phyloP scores from a whole-genome alignment of 2,797 vertebrate species.

The Cyclura pinguis region DNA sequence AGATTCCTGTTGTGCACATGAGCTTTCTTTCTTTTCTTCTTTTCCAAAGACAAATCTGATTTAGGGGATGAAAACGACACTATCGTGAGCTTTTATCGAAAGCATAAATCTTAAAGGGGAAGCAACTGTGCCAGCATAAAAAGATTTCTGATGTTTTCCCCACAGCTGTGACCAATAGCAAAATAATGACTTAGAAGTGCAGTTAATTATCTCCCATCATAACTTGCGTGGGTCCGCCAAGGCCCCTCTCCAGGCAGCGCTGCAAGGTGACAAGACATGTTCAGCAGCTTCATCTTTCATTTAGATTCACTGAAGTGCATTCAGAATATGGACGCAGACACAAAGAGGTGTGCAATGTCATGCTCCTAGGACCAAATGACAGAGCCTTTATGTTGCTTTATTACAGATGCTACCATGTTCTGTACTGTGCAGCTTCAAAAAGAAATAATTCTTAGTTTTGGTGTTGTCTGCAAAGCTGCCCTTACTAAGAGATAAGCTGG shows the following conservation, averaged over 20 bases:
- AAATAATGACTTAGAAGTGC: constrained; percentile 64
- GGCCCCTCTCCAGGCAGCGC: constrained; percentile 54
- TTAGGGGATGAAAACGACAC: constrained; percentile 78
- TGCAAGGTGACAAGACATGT: constrained; percentile 71
- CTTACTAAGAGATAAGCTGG: neutral
- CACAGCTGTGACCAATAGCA: constrained; percentile 62
- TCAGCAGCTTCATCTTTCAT: constrained; percentile 45
- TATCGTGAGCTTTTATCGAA: constrained; percentile 73
- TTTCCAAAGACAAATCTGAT: constrained; percentile 72
- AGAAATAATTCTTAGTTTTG: neutral
- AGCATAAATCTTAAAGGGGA: constrained; percentile 73
- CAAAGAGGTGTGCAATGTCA: constrained; percentile 70
- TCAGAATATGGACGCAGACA: constrained; percentile 69
- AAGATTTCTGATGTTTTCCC: constrained; percentile 61
- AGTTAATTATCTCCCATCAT: constrained; percentile 68
- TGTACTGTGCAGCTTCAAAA: neutral
- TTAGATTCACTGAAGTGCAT: constrained; percentile 55
- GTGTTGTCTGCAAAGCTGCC: neutral
- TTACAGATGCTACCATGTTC: constrained; percentile 8
- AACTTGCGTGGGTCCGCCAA: constrained; percentile 53
- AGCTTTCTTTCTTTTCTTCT: constrained; percentile 51
- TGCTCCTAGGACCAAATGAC: constrained; percentile 37
- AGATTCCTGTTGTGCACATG: constrained; percentile 72
- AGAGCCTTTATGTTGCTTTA: neutral
- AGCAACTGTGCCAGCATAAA: constrained; percentile 53